Conservation (phyloP, 2,888 invertebrate genomes). For the Tenthredo mesomela region DNA sequence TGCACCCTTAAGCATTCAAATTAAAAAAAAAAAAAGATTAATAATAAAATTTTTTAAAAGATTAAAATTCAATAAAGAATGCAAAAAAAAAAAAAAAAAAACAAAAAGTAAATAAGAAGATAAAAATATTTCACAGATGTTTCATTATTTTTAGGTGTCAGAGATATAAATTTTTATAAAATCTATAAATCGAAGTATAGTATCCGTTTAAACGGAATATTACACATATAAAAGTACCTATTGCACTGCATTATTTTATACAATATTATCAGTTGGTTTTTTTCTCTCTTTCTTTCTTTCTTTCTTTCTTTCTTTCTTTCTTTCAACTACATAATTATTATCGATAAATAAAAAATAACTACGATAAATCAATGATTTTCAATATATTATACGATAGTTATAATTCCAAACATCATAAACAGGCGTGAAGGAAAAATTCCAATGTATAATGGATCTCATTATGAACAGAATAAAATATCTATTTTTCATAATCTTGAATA, state of each 20-base stretch:
- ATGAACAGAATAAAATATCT: slow-evolving; percentile 1
- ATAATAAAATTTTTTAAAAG: background rate
- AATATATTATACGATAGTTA: background rate
- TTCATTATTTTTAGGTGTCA: slow-evolving; percentile 1
- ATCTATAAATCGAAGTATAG: background rate
- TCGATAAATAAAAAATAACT: slow-evolving; percentile 22
- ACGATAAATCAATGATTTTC: background rate
- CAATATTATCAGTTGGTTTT: background rate
- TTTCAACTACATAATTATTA: background rate
- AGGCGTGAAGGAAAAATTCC: background rate
- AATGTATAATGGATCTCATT: too few relatives aligned
- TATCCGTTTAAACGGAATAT: slow-evolving; percentile 6
- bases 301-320: background rate
- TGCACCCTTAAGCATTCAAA: slow-evolving; percentile 33
- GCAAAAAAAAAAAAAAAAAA: background rate
- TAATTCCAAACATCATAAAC: slow-evolving; percentile 18
- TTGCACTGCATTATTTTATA: slow-evolving; percentile 11
- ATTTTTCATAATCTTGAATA: slow-evolving; percentile 25
- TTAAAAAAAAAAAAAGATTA: slow-evolving; percentile 11
- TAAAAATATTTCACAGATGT: background rate
- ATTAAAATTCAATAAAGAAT: slow-evolving; percentile 22
- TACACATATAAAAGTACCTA: slow-evolving; percentile 11
- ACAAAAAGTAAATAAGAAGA: background rate
- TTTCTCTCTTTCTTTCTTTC: too few relatives aligned
- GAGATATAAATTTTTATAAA: slow-evolving; percentile 17